Evolutionary conservation across 2,888 invertebrate species (phyloP).

Genomic region (Panzeria rudis): DNA sequence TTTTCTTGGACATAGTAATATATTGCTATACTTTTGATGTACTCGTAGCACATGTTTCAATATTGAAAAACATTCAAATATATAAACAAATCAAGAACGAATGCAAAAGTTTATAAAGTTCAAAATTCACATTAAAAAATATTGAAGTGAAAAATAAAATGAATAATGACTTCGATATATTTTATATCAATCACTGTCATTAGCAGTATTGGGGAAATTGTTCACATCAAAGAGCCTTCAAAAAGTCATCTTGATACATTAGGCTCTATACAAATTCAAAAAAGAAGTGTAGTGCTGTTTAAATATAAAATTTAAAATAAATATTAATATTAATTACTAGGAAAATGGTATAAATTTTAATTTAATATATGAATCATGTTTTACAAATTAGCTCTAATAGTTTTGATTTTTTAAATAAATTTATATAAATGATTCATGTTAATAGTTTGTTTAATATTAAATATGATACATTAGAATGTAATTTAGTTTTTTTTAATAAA

Average conservation of each 20-base stretch:
- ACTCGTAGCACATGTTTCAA: background rate
- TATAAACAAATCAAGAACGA: background rate
- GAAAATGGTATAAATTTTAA: background rate
- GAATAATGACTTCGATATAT: constrained; percentile 15
- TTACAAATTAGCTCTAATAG: background rate
- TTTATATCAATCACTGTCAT: constrained; percentile 29
- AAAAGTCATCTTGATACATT: background rate
- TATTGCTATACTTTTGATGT: background rate
- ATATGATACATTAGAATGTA: constrained; percentile 2
- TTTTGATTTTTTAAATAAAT: background rate
- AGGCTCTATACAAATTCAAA: background rate
- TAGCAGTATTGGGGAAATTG: constrained; percentile 11
- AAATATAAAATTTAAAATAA: background rate
- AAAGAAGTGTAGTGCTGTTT: background rate
- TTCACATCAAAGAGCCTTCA: constrained; percentile 28
- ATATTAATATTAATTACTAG: constrained; percentile 20
- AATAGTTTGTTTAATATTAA: background rate
- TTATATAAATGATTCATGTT: constrained; percentile 27
- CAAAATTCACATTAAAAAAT: constrained; percentile 10
- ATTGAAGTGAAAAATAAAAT: background rate
- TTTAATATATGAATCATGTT: constrained; percentile 31
- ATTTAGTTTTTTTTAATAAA: background rate
- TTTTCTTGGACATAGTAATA: background rate
- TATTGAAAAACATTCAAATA: background rate
- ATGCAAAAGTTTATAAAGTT: constrained; percentile 11